phyloP scores from a whole-genome alignment of 2,888 invertebrate species.

The Tricholauxania praeusta region DNA sequence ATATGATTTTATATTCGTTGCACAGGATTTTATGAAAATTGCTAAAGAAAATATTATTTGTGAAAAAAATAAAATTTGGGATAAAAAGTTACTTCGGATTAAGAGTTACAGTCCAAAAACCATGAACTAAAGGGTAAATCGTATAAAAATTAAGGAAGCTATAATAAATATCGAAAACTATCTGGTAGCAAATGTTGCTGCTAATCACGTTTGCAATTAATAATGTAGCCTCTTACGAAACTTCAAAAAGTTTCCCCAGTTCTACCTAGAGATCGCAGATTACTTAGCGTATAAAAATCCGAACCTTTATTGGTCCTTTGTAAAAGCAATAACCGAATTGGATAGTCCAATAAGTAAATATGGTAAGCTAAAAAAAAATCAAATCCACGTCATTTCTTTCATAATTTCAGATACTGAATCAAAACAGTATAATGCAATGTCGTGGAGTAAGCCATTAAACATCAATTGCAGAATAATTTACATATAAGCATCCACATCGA shows the following conservation, averaged over 20 bases:
- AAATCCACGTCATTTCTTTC: neutral
- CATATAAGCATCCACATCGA: too few species aligned
- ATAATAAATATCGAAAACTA: neutral
- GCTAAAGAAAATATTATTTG: too few species aligned
- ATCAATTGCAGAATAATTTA: too few species aligned
- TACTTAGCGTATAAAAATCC: slow-evolving; percentile 85
- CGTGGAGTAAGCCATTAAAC: too few species aligned
- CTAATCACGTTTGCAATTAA: neutral
- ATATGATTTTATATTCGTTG: too few species aligned
- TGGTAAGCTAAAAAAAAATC: slow-evolving; percentile 68
- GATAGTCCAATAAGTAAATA: slow-evolving; percentile 73
- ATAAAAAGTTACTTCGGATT: too few species aligned
- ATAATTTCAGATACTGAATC: slow-evolving; percentile 76
- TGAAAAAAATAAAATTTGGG: too few species aligned
- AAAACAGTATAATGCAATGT: slow-evolving; percentile 82
- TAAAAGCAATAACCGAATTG: slow-evolving; percentile 75
- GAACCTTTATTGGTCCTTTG: slow-evolving; percentile 85
- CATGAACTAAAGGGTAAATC: too few species aligned
- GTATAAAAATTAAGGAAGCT: neutral
- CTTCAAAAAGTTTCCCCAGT: slow-evolving; percentile 76
- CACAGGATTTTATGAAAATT: too few species aligned
- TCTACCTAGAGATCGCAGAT: slow-evolving; percentile 91
- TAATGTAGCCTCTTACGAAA: neutral
- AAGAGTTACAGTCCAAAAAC: too few species aligned
- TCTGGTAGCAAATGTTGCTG: neutral